Base-by-base conservation (phyloP, 2,888 invertebrate species). In the Flexamia atlantica region DNA sequence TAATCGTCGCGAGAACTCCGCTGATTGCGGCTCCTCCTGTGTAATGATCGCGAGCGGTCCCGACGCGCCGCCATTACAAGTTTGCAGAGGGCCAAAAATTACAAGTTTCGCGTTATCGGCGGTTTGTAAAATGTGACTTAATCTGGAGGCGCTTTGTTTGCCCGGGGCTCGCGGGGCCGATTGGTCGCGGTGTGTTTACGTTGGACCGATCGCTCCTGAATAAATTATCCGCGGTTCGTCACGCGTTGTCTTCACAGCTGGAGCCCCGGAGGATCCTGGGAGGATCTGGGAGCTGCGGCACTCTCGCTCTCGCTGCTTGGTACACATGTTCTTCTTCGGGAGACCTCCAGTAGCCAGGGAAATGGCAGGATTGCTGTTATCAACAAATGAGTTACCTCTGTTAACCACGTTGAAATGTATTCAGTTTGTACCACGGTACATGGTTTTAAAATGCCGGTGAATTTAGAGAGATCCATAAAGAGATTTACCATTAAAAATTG, bases 161-260 rank as follows among this genome's bases (percentile, higher is more conserved):
- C 36, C 68, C n/a, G n/a, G 30, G 17, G 72, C 36, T 25, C 23
- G 42, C 5, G 9, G 28, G 32, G 1, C 76, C 50, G 76, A 76
- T 76, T 76, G 46, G 76, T 40, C 76, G 2, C 76, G 76, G 40
- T 25, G 76, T 76, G 28, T 76, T 76, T 46, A 46, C 50, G 76
- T 76, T 46, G 46, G 50, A 28, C 50, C 40, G 76, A 76, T 76
- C 76, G 50, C 46, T 76, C 76, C 28, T 42, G 76, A 76, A 76
- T 76, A 76, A 76, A 76, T 76, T 76, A 76, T 12, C 76, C 17
- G n/a, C 0, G 46, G 2, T 76, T 76, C 46, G 76, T 76, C 76
- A 76, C 76, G 40, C 46, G 9, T 20, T 25, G 5, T 42, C 76
- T 76, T 42, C 76, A 2, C 76, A 76, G 76, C 76, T 23, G 76